A percentile compares a stretch with the other conserved stretches of the same genome.
phyloP scores from a whole-genome alignment of 2,888 invertebrate species.

The Drosophila villosipedis region DNA sequence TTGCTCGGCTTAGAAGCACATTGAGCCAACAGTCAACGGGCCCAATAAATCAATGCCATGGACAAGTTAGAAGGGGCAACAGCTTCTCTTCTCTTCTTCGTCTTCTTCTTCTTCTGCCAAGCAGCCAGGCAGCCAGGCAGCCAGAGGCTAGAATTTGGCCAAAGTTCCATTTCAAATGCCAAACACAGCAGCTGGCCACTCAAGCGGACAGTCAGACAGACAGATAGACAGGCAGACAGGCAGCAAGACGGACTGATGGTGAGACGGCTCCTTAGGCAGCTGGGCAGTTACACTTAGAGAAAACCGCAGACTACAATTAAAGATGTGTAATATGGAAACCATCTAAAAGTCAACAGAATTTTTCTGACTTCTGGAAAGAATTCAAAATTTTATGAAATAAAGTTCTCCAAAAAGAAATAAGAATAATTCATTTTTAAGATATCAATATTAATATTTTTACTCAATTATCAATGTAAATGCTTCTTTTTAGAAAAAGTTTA shows the following conservation, averaged over 20 bases:
- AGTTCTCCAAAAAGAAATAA: fast-evolving
- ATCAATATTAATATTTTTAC: neutral
- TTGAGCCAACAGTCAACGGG: conserved; percentile 39
- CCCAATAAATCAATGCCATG: conserved; percentile 76
- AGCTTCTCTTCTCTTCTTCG: conserved; percentile 1
- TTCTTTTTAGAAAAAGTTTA: neutral
- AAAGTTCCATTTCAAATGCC: conserved; percentile 70
- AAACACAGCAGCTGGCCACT: conserved; percentile 69
- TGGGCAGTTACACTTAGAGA: neutral
- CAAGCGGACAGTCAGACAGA: conserved; percentile 44
- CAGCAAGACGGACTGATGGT: conserved; percentile 12
- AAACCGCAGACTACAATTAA: neutral
- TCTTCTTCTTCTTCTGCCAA: neutral
- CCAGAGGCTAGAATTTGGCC: conserved; percentile 14
- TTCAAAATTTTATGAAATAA: neutral
- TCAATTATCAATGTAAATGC: neutral
- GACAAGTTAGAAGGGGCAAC: conserved; percentile 48
- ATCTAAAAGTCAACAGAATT: neutral
- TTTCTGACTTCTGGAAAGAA: neutral
- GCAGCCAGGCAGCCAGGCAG: neutral
- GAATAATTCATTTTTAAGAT: neutral
- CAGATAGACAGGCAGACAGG: conserved; percentile 18
- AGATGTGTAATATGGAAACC: neutral
- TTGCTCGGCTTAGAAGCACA: conserved; percentile 38
- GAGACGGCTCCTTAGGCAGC: conserved; percentile 9